Base-by-base conservation (phyloP, 2,113 vertebrate genomes). In the Nycticebus coucang region DNA sequence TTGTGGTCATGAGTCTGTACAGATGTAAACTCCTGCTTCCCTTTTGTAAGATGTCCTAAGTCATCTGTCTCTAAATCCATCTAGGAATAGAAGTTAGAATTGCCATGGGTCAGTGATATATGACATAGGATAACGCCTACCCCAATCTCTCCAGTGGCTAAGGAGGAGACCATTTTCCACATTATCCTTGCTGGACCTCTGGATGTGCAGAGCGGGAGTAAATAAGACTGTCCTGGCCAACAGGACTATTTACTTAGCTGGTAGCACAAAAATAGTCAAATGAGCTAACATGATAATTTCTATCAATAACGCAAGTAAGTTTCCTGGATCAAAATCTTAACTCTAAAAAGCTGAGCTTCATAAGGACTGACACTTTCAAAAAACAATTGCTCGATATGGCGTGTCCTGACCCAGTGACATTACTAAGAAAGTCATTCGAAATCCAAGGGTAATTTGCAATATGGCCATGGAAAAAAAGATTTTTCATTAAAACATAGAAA, bases 241-340 rank as follows among this genome's bases (percentile, higher is more conserved):
- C 30, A 41, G 33, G 30, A 41, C 28, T 45, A 4, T 84, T 28
- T 41, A 35, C 41, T 68, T 87, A 50, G 30, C 37, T 37, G 22
- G n/a, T 35, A 50, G 45, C 4, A 18, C 45, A 10, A 35, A 33
- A 89, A 15, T 28, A 53, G 45, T 26, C 75, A 92, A 55, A 80
- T 24, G 5, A 71, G 24, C 37, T 80, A 87, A 80, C 22, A 0
- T 14, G n/a, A 22, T 18, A 74, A 35, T 24, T 79, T 80, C 83
- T 41, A 37, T 87, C 57, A 89, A 19, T 83, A 81, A 45, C 15
- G 5, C 35, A 59, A 37, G 78, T 18, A 75, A 53, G 3, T 1
- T 81, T 83, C n/a, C 26, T 41, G 21, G 69, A 30, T 84, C 60
- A 93, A 90, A 94, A 87, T 55, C 14, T 92, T 41, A n/a, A 85